phyloP scores from a whole-genome alignment of 2,888 invertebrate species.

The Congeria kusceri region DNA sequence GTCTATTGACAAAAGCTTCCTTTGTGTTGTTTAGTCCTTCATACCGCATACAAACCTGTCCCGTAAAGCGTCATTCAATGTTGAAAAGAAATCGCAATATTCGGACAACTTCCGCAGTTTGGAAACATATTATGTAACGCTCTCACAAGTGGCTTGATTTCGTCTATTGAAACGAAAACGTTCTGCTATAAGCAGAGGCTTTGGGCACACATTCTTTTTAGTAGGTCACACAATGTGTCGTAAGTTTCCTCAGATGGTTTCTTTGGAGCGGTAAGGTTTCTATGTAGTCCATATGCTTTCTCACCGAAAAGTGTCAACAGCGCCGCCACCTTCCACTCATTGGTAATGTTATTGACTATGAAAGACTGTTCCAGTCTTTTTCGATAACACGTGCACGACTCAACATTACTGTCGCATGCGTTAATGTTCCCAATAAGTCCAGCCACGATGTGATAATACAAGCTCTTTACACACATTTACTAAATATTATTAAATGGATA shows the following conservation, averaged over 20 bases:
- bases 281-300: slow-evolving; percentile 25
- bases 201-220: slow-evolving; percentile 47
- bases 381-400: slow-evolving; percentile 29
- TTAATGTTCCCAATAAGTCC: slow-evolving; percentile 22
- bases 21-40: not conserved
- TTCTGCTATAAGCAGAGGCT: slow-evolving; percentile 52
- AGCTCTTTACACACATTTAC: no score
- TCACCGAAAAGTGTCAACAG: slow-evolving; percentile 51
- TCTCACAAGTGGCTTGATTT: slow-evolving; percentile 47
- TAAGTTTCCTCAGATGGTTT: no score
- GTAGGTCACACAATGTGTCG: slow-evolving; percentile 26
- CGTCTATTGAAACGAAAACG: slow-evolving; percentile 44
- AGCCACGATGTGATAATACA: no score
- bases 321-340: slow-evolving; percentile 47
- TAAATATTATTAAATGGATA: no score
- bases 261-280: slow-evolving; percentile 45
- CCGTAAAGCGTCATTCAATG: slow-evolving; percentile 45
- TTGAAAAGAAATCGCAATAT: slow-evolving; percentile 55
- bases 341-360: no score
- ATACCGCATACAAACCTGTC: slow-evolving; percentile 61
- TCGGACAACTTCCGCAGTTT: slow-evolving; percentile 9
- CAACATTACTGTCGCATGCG: not conserved
- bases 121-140: slow-evolving; percentile 33
- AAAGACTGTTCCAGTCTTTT: slow-evolving; percentile 27
- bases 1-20: slow-evolving; percentile 36